phyloP scores from a whole-genome alignment of 1,140 invertebrate genomes.

The Vollenhovia emeryi region DNA sequence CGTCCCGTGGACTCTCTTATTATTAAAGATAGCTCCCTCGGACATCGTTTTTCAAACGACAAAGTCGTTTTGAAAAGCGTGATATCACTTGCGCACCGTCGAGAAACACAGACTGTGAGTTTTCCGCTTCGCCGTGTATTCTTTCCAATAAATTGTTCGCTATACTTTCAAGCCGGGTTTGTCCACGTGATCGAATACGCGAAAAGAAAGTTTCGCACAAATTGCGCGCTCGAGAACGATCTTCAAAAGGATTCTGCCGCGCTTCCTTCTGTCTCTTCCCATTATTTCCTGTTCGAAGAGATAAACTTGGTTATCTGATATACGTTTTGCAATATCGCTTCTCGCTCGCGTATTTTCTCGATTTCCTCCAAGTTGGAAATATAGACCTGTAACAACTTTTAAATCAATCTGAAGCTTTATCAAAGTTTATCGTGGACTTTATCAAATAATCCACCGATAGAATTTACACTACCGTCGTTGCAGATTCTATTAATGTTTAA shows the following conservation, averaged over 20 bases:
- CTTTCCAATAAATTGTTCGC: conserved; percentile 35
- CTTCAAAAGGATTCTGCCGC: conserved; percentile 14
- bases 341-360: conserved; percentile 16
- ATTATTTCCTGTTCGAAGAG: conserved; percentile 32
- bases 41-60: background rate
- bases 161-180: conserved; percentile 9
- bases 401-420: conserved; percentile 28
- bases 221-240: conserved; percentile 22
- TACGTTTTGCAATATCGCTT: conserved; percentile 40
- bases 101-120: conserved; percentile 5
- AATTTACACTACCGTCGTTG: background rate
- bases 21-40: background rate
- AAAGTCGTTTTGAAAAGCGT: background rate
- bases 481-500: conserved; percentile 29
- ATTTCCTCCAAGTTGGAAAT: background rate
- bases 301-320: conserved; percentile 44
- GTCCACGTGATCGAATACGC: conserved; percentile 34
- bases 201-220: conserved; percentile 52
- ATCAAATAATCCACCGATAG: conserved; percentile 23
- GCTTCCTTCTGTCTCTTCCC: background rate
- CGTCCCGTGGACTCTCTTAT: background rate
- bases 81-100: conserved; percentile 2
- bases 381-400: conserved; percentile 31
- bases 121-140: conserved; percentile 31
- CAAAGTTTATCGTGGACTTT: conserved; percentile 27